phyloP scores from a whole-genome alignment of 2,113 vertebrate species.

The Hippolais icterina region DNA sequence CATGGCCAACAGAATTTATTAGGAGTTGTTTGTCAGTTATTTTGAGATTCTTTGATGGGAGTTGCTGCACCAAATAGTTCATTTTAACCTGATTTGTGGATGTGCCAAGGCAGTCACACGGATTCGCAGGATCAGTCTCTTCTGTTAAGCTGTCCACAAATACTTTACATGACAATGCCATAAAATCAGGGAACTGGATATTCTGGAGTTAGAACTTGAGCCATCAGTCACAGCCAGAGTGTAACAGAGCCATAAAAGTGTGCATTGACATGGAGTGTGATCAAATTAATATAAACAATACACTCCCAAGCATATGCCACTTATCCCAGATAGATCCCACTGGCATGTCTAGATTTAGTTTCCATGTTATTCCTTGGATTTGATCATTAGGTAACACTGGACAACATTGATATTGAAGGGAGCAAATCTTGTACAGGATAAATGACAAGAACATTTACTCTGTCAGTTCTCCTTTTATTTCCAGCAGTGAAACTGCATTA shows the following conservation, averaged over 20 bases:
- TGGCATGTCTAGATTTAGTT: neutral
- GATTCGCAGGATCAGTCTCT: neutral
- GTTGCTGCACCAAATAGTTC: neutral
- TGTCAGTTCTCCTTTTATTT: neutral
- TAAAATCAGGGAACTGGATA: constrained; percentile 5
- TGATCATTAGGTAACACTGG: neutral
- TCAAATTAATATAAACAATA: neutral
- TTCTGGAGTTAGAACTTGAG: neutral
- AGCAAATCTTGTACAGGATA: neutral
- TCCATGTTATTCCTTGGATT: neutral
- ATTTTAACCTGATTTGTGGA: neutral
- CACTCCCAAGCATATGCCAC: neutral
- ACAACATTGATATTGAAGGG: neutral
- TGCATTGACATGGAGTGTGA: neutral
- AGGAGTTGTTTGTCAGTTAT: neutral
- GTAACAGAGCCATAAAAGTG: neutral
- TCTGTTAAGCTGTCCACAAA: neutral
- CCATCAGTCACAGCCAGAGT: neutral
- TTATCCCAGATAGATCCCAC: neutral
- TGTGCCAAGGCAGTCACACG: neutral
- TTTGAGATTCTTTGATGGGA: neutral
- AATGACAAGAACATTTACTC: neutral
- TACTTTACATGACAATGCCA: neutral
- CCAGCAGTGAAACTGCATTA: constrained; percentile 1
- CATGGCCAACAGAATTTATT: neutral